Conservation (phyloP, 2,888 invertebrate genomes). For the Mycogona germanica region DNA sequence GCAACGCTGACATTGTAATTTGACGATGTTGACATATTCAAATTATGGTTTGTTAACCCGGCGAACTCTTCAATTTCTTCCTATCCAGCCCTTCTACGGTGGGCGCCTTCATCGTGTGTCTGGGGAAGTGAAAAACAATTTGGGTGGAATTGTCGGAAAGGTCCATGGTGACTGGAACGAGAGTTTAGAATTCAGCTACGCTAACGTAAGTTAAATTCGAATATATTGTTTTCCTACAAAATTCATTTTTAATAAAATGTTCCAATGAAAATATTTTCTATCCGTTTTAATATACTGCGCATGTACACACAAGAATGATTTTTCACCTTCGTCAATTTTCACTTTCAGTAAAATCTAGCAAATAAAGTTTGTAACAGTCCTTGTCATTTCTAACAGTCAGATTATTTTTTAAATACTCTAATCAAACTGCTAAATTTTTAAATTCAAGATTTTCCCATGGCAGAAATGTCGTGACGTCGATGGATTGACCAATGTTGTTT, state of each 20-base stretch:
- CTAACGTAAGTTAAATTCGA: slow-evolving; percentile 30
- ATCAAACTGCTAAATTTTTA: no score
- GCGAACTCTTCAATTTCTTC: background rate
- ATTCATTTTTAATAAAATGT: background rate
- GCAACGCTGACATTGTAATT: no score
- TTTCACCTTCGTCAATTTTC: background rate
- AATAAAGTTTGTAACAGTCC: background rate
- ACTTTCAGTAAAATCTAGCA: background rate
- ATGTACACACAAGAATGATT: no score
- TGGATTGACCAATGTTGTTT: no score
- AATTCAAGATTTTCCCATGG: no score
- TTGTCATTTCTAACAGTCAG: background rate
- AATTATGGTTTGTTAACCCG: background rate
- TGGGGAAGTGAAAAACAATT: slow-evolving; percentile 36
- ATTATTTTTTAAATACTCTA: no score
- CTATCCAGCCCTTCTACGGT: slow-evolving; percentile 40
- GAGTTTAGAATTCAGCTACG: slow-evolving; percentile 35
- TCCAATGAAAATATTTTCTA: background rate
- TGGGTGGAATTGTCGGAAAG: slow-evolving; percentile 31
- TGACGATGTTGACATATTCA: no score
- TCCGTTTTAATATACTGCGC: no score
- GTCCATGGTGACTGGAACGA: slow-evolving; percentile 41
- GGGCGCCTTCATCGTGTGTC: slow-evolving; percentile 39
- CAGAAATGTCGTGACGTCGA: no score
- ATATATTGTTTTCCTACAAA: background rate